Percentiles rank a stretch among this genome's conserved stretches.
Evolutionary conservation across 1,140 invertebrate species (phyloP).

Genomic region (Ephestia elutella): DNA sequence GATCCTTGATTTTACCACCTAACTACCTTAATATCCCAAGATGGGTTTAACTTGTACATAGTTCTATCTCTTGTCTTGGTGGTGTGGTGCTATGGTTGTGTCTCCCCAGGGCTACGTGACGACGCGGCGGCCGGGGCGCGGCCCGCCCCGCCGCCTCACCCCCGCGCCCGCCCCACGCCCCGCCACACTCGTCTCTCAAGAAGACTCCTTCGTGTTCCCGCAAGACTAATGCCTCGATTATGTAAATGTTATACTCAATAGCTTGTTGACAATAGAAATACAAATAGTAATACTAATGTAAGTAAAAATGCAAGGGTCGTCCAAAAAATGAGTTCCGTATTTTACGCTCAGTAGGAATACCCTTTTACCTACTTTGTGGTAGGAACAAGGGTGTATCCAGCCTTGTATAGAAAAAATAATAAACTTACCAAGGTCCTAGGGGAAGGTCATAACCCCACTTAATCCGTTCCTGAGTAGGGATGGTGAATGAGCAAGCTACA

Average conservation of each 20-base stretch:
- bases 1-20: neutral
- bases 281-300: neutral
- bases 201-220: constrained; percentile 27
- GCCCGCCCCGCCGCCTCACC: neutral
- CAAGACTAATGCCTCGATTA: constrained; percentile 20
- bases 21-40: neutral
- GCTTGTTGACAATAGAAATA: neutral
- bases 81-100: constrained; percentile 14
- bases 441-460: too few relatives aligned
- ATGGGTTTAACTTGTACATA: neutral
- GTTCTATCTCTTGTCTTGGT: neutral
- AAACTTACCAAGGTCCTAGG: too few relatives aligned
- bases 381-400: too few relatives aligned
- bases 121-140: neutral
- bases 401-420: too few relatives aligned
- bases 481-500: too few relatives aligned
- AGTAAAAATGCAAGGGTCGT: neutral
- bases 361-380: too few relatives aligned
- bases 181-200: neutral
- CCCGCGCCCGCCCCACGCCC: constrained; percentile 3
- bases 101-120: constrained; percentile 26
- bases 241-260: neutral
- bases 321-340: too few relatives aligned
- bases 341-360: too few relatives aligned
- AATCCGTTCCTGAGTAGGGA: too few relatives aligned